Evolutionary conservation across 2,797 vertebrate genomes (phyloP).

Genomic region (Podarcis lilfordi): DNA sequence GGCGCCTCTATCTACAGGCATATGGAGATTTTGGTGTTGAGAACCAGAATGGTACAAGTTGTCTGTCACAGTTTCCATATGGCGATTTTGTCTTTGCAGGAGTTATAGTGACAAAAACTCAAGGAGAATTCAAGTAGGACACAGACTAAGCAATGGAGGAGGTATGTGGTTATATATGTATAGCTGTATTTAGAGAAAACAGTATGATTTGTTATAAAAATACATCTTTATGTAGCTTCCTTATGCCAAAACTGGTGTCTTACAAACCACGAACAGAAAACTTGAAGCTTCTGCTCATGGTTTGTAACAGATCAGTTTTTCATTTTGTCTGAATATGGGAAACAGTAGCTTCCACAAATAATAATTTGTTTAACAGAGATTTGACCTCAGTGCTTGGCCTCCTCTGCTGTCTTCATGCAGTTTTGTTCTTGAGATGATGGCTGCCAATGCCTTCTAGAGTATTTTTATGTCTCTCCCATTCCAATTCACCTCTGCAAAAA

Average conservation of each 20-base stretch:
- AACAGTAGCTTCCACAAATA: background rate
- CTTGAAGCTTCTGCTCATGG: background rate
- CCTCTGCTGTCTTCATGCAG: background rate
- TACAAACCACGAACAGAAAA: too few species aligned
- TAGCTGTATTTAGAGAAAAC: background rate
- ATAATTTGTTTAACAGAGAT: background rate
- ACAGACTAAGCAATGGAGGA: conserved; percentile 78
- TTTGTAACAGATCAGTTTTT: background rate
- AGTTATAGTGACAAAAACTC: conserved; percentile 75
- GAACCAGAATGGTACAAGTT: background rate
- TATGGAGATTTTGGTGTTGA: conserved; percentile 28
- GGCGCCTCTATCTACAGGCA: conserved; percentile 73
- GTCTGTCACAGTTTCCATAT: background rate
- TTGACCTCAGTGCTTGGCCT: background rate
- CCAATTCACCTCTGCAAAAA: background rate
- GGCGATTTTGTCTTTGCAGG: conserved; percentile 63
- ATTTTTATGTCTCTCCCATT: background rate
- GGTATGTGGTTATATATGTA: conserved; percentile 61
- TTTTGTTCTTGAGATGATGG: background rate
- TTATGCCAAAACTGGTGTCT: too few species aligned
- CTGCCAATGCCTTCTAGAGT: background rate
- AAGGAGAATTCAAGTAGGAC: conserved; percentile 68
- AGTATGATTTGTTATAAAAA: background rate
- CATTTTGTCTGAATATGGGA: background rate
- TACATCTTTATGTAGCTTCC: background rate